Conservation (phyloP, 2,888 invertebrate genomes). For the Cancer borealis region DNA sequence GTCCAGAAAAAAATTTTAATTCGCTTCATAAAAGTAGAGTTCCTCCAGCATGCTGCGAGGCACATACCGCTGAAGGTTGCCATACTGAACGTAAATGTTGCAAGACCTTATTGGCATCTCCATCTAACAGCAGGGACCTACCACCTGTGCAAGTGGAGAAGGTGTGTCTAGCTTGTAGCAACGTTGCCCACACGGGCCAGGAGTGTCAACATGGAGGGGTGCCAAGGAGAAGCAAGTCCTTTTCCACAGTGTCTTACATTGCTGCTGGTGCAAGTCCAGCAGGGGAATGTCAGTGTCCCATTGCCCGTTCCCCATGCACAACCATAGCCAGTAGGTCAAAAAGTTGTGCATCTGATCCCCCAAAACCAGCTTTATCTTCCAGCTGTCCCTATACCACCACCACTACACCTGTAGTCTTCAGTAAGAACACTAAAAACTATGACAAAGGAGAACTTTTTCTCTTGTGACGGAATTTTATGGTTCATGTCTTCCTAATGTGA, state of each 20-base stretch:
- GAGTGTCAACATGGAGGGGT: neutral
- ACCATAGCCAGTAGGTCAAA: neutral
- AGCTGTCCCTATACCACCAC: neutral
- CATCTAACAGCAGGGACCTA: neutral
- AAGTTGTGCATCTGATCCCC: neutral
- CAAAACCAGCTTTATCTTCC: neutral
- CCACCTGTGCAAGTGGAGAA: neutral
- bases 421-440: neutral
- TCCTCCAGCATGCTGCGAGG: neutral
- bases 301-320: neutral
- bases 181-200: neutral
- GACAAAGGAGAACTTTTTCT: slow-evolving; percentile 52
- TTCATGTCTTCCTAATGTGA: neutral
- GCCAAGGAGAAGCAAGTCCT: slow-evolving; percentile 45
- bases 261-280: neutral
- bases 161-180: slow-evolving; percentile 46
- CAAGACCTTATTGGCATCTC: neutral
- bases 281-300: neutral
- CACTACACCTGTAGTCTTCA: slow-evolving; percentile 41
- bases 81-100: neutral
- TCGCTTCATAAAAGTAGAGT: slow-evolving; percentile 23
- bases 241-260: slow-evolving; percentile 54
- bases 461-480: slow-evolving; percentile 39
- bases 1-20: slow-evolving; percentile 1
- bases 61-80: neutral